Percentiles rank a stretch among this genome's conserved stretches.
phyloP scores from a whole-genome alignment of 2,888 invertebrate genomes.

The Chelonus formosanus region DNA sequence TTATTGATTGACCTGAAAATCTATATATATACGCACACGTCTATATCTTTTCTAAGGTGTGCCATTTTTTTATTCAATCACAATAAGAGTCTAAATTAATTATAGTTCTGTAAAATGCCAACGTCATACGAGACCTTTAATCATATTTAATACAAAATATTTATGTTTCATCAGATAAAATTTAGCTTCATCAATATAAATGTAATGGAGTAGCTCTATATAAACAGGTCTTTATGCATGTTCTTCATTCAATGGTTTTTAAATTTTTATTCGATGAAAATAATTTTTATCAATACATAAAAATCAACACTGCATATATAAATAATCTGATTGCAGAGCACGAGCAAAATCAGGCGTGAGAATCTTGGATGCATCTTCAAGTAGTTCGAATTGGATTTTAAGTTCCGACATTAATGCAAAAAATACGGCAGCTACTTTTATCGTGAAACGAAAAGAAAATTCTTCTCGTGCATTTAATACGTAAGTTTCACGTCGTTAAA shows the following conservation, averaged over 20 bases:
- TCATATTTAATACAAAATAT: neutral
- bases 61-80: no score
- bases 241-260: no score
- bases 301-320: neutral
- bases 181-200: no score
- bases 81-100: no score
- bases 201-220: neutral
- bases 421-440: slow-evolving; percentile 88
- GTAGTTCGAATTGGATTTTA: slow-evolving; percentile 85
- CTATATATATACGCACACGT: neutral
- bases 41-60: neutral
- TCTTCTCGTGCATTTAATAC: slow-evolving; percentile 53
- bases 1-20: slow-evolving; percentile 17
- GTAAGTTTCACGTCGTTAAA: slow-evolving; percentile 46
- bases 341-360: slow-evolving; percentile 89
- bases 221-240: no score
- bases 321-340: slow-evolving; percentile 70
- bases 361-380: slow-evolving; percentile 82
- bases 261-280: no score
- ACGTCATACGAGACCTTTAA: neutral
- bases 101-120: neutral
- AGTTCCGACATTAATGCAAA: slow-evolving; percentile 87
- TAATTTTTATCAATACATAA: neutral
- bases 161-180: neutral
- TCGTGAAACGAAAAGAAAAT: slow-evolving; percentile 76